Conservation (phyloP, 2,888 invertebrate genomes). For the Lasioglossum lativentre region DNA sequence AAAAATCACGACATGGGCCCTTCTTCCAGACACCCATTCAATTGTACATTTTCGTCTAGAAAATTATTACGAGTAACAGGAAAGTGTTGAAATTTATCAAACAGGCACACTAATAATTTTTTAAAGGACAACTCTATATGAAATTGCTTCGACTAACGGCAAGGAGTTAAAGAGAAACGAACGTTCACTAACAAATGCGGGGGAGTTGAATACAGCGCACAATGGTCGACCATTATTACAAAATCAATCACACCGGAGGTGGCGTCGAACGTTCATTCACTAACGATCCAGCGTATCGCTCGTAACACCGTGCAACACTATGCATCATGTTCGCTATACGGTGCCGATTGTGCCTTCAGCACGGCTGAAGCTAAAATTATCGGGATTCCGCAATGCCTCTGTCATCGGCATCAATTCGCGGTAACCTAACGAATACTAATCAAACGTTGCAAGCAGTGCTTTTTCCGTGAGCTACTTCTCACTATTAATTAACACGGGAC, state of each 20-base stretch:
- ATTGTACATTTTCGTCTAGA: neutral
- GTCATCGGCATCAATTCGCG: conserved; percentile 38
- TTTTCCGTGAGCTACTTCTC: neutral
- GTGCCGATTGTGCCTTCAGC: neutral
- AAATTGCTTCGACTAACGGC: too few relatives aligned
- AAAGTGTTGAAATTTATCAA: too few relatives aligned
- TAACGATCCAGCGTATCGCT: neutral
- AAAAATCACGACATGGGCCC: too few relatives aligned
- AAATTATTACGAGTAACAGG: neutral
- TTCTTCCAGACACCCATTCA: too few relatives aligned
- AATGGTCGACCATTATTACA: neutral
- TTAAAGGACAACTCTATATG: too few relatives aligned
- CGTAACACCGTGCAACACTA: neutral
- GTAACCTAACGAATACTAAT: conserved; percentile 19
- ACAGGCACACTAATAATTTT: too few relatives aligned
- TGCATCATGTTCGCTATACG: neutral
- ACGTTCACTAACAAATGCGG: neutral
- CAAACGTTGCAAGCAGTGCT: neutral
- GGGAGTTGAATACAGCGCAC: neutral
- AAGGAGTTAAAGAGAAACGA: neutral
- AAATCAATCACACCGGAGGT: conserved; percentile 34
- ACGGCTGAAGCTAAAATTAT: conserved; percentile 37
- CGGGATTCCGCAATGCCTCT: conserved; percentile 33
- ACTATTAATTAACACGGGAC: neutral
- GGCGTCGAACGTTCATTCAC: conserved; percentile 29